A percentile compares a stretch with the other conserved stretches of the same genome.
Evolutionary conservation across 2,888 invertebrate genomes (phyloP).

Genomic region (Drosophila sordidula): DNA sequence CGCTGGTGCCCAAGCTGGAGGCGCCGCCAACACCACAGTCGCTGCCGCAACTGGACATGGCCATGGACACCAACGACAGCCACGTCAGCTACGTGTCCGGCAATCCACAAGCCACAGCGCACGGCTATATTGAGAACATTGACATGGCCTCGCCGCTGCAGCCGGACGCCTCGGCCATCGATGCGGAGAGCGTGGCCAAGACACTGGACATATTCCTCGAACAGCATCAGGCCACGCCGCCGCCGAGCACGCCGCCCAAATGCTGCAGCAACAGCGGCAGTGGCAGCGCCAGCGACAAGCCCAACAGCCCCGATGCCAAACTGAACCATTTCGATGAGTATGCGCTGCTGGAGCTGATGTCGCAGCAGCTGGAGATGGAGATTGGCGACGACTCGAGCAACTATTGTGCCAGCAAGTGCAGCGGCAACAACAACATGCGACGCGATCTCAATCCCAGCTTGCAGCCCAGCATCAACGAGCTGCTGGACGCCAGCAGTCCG

Average conservation of each 20-base stretch:
- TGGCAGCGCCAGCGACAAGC: slow-evolving; percentile 50
- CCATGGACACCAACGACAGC: slow-evolving; percentile 73
- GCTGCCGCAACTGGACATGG: slow-evolving; percentile 46
- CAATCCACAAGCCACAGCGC: slow-evolving; percentile 26
- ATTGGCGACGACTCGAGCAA: slow-evolving; percentile 84
- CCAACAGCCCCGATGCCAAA: slow-evolving; percentile 76
- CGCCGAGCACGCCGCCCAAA: slow-evolving; percentile 66
- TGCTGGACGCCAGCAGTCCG: slow-evolving; percentile 85
- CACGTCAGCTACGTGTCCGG: slow-evolving; percentile 36
- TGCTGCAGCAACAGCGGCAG: slow-evolving; percentile 42
- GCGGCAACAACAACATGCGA: slow-evolving; percentile 51
- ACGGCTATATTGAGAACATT: slow-evolving; percentile 81
- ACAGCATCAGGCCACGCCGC: slow-evolving; percentile 76
- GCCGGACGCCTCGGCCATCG: slow-evolving; percentile 76
- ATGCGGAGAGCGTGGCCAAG: slow-evolving; percentile 82
- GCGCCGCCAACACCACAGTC: slow-evolving; percentile 65
- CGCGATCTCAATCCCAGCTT: slow-evolving; percentile 84
- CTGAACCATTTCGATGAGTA: slow-evolving; percentile 84
- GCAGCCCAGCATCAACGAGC: slow-evolving; percentile 85
- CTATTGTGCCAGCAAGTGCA: slow-evolving; percentile 44
- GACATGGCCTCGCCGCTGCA: slow-evolving; percentile 84
- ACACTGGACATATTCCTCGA: slow-evolving; percentile 84
- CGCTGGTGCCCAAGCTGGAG: slow-evolving; percentile 73
- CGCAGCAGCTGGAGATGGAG: slow-evolving; percentile 87
- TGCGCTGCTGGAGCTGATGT: slow-evolving; percentile 84